Percentiles rank a stretch among this genome's conserved stretches.
These are phyloP conservation scores for Tenthredo distinguenda DNA, from an alignment of 2,888 invertebrate genomes.

Conservation along the genomic window DNA sequence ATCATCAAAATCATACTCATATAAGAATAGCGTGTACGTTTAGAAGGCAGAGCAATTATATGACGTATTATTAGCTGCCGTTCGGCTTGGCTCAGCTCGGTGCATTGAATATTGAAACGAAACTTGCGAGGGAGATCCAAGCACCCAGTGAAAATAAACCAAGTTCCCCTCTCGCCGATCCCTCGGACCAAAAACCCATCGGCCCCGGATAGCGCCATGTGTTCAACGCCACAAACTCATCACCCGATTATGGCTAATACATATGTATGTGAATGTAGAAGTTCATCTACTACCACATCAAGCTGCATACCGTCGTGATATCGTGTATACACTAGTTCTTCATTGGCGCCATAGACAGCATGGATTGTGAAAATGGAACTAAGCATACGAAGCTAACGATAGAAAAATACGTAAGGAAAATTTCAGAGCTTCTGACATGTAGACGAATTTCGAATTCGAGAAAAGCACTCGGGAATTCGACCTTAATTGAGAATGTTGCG, in stretches of 20 bases:
- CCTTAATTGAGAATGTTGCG: not conserved
- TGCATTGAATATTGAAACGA: conserved; percentile 47
- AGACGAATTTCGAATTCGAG: not conserved
- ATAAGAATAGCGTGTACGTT: conserved; percentile 20
- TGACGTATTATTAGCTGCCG: conserved; percentile 46
- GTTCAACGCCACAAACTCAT: conserved; percentile 47
- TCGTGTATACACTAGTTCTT: conserved; percentile 5
- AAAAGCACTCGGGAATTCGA: not conserved
- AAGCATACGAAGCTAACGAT: not conserved
- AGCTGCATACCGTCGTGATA: conserved; percentile 13
- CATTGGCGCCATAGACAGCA: not conserved
- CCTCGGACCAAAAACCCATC: conserved; percentile 28
- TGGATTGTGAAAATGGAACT: conserved; percentile 29
- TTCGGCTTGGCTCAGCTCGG: conserved; percentile 33
- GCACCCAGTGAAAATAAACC: conserved; percentile 49
- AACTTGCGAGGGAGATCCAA: conserved; percentile 40
- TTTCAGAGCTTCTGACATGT: not conserved
- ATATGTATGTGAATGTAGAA: not conserved
- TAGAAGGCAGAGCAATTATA: conserved; percentile 28
- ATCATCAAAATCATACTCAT: conserved; percentile 26
- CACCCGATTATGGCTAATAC: conserved; percentile 30
- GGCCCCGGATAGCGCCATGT: conserved; percentile 45
- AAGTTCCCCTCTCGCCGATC: conserved; percentile 28
- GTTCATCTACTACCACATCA: not conserved
- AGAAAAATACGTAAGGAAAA: not conserved